These are phyloP conservation scores for Eubasilissa regina DNA, from an alignment of 1,140 invertebrate genomes.

Conservation along the genomic window DNA sequence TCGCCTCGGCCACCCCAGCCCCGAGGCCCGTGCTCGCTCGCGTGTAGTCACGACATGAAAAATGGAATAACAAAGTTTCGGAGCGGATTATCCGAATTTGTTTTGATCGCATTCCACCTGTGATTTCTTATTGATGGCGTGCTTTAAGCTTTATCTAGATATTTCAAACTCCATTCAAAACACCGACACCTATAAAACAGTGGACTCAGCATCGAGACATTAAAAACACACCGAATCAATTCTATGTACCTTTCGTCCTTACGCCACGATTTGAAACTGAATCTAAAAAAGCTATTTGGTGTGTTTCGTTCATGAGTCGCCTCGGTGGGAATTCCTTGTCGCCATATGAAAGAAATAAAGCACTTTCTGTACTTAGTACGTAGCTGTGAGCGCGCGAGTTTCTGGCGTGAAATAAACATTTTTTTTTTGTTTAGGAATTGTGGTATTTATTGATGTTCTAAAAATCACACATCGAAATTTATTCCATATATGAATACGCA, in stretches of 20 bases:
- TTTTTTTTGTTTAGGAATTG: neutral
- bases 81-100: slow-evolving; percentile 49
- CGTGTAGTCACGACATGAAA: slow-evolving; percentile 51
- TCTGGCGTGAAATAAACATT: neutral
- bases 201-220: neutral
- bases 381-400: slow-evolving; percentile 6
- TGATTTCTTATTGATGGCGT: slow-evolving; percentile 52
- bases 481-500: neutral
- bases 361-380: neutral
- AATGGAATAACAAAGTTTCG: slow-evolving; percentile 54
- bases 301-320: too few species aligned
- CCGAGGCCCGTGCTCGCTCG: slow-evolving; percentile 1
- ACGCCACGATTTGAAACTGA: neutral
- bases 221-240: neutral
- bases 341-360: slow-evolving; percentile 15
- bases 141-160: slow-evolving; percentile 15
- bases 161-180: neutral
- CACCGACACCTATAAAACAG: neutral
- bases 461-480: neutral
- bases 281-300: too few species aligned
- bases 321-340: neutral
- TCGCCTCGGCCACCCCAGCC: neutral
- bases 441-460: neutral
- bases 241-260: neutral
- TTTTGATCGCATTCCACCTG: slow-evolving; percentile 55